A percentile compares a stretch with the other conserved stretches of the same genome.
phyloP scores from a whole-genome alignment of 2,113 vertebrate species.

The Tupaia tana region DNA sequence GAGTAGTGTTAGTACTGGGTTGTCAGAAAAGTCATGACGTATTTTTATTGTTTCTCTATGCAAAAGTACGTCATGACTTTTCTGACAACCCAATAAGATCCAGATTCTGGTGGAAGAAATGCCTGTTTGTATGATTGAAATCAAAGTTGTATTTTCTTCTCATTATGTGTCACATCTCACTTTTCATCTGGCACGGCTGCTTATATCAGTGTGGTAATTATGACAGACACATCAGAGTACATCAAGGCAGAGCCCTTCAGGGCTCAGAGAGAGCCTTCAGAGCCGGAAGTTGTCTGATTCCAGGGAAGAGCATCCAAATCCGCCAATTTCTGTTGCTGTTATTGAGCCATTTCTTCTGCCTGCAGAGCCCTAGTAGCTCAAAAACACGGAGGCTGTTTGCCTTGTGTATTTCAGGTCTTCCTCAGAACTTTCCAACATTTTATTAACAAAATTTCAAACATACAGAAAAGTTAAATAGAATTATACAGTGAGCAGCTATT shows the following conservation, averaged over 20 bases:
- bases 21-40: too few species aligned
- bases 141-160: not conserved
- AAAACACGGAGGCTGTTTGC: too few species aligned
- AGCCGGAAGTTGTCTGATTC: not conserved
- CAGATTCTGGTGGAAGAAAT: not conserved
- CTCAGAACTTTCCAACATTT: not conserved
- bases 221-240: not conserved
- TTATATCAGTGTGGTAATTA: not conserved
- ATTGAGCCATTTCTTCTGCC: not conserved
- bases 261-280: not conserved
- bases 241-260: not conserved
- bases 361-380: not conserved
- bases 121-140: not conserved
- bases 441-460: not conserved
- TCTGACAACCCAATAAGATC: not conserved
- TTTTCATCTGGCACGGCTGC: not conserved
- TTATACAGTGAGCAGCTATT: not conserved
- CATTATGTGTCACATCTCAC: not conserved
- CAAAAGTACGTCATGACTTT: too few species aligned
- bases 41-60: too few species aligned
- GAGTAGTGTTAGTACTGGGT: not conserved
- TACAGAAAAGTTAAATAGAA: not conserved
- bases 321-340: not conserved
- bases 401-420: not conserved
- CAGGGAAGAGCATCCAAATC: not conserved